Evolutionary conservation across 2,113 vertebrate species (phyloP).

Genomic region (Pelvicachromis taeniatus): DNA sequence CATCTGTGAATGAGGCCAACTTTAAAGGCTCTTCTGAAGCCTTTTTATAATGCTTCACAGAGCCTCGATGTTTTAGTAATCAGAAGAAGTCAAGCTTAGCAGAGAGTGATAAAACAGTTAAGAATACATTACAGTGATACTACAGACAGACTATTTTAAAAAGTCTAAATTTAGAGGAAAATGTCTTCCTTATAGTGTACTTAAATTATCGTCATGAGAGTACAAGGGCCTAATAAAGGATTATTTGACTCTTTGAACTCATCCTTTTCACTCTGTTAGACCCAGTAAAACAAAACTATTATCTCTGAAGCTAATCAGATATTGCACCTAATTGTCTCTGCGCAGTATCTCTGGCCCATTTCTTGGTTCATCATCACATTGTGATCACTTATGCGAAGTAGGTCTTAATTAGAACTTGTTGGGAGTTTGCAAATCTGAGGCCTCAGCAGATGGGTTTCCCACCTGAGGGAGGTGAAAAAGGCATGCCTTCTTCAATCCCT

Average conservation of each 20-base stretch:
- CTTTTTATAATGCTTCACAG: background rate
- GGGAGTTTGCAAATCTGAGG: slow-evolving; percentile 32
- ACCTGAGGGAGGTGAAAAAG: slow-evolving; percentile 55
- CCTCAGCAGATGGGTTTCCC: slow-evolving; percentile 44
- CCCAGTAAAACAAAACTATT: slow-evolving; percentile 42
- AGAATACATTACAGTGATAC: slow-evolving; percentile 3
- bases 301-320: slow-evolving; percentile 48
- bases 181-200: background rate
- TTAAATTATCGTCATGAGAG: background rate
- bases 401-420: slow-evolving; percentile 65
- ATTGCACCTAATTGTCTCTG: slow-evolving; percentile 36
- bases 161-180: background rate
- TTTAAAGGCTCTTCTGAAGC: slow-evolving; percentile 47
- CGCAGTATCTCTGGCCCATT: slow-evolving; percentile 35
- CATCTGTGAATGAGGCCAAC: slow-evolving; percentile 27
- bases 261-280: slow-evolving; percentile 8
- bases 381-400: slow-evolving; percentile 55
- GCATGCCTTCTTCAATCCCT: slow-evolving; percentile 1
- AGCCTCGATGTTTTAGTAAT: slow-evolving; percentile 14
- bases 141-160: background rate
- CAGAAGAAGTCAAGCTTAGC: slow-evolving; percentile 9
- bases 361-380: slow-evolving; percentile 34
- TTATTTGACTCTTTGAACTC: slow-evolving; percentile 38
- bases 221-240: slow-evolving; percentile 15
- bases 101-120: slow-evolving; percentile 14